Percentiles rank a stretch among this genome's conserved stretches.
phyloP scores from a whole-genome alignment of 2,797 vertebrate species.

The Typhlichthys eigenmanni region DNA sequence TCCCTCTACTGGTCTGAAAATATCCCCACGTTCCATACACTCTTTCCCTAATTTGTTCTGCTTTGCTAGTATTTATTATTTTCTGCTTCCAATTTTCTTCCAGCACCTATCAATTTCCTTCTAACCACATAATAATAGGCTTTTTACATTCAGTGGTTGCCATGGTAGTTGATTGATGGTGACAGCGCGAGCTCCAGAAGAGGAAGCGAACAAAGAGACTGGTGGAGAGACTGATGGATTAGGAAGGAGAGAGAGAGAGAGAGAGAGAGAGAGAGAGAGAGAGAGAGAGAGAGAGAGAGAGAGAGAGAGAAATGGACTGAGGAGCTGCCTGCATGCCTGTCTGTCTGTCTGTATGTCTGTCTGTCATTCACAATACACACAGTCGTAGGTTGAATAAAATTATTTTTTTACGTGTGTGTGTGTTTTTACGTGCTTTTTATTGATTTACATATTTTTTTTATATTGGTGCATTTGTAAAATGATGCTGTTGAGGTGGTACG shows the following conservation, averaged over 20 bases:
- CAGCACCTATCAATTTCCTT: conserved; percentile 62
- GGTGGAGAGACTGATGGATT: conserved; percentile 22
- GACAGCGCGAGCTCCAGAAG: conserved; percentile 38
- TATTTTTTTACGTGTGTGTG: too few species aligned
- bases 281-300: conserved; percentile 30
- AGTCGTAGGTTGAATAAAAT: neutral
- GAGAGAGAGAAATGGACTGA: conserved; percentile 12
- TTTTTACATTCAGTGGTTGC: conserved; percentile 62
- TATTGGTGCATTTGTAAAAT: too few species aligned
- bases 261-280: conserved; percentile 26
- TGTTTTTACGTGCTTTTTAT: too few species aligned
- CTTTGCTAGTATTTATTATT: conserved; percentile 41
- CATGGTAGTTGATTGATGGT: conserved; percentile 74
- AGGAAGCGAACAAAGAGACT: conserved; percentile 27
- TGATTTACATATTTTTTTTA: too few species aligned
- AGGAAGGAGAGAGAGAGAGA: conserved; percentile 21
- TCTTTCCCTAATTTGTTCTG: conserved; percentile 17
- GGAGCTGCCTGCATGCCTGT: too few species aligned
- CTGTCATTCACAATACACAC: neutral
- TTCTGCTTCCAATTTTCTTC: conserved; percentile 47
- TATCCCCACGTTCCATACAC: conserved; percentile 19
- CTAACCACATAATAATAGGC: conserved; percentile 68
- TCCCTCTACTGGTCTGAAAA: conserved; percentile 26
- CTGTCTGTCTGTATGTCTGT: too few species aligned
- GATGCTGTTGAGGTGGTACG: too few species aligned